Conservation (phyloP, 2,113 vertebrate genomes). For the Helogale parvula region DNA sequence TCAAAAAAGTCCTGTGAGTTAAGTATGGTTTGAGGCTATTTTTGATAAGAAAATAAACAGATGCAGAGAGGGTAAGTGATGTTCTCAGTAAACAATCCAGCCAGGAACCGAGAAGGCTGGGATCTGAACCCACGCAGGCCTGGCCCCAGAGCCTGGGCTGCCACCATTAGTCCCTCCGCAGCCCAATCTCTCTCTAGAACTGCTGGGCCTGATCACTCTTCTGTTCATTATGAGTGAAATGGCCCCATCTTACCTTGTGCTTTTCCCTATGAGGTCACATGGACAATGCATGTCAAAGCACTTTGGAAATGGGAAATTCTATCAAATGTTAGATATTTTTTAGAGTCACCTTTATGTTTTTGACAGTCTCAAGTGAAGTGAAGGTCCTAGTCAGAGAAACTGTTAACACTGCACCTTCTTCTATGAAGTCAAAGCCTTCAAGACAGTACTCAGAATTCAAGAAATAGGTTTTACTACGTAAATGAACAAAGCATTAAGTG, state of each 20-base stretch:
- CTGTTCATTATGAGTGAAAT: neutral
- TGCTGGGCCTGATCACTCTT: neutral
- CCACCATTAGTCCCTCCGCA: neutral
- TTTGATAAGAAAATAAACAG: neutral
- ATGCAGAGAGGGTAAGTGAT: neutral
- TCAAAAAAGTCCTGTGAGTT: neutral
- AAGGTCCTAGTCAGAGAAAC: neutral
- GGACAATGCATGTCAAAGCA: neutral
- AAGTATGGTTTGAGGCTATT: neutral
- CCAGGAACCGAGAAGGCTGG: neutral
- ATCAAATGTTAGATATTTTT: neutral
- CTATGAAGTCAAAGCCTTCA: conserved; percentile 64
- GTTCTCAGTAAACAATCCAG: neutral
- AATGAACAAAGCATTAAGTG: conserved; percentile 44
- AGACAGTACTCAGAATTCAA: conserved; percentile 69
- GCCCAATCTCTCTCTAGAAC: neutral
- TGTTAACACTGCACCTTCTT: conserved; percentile 53
- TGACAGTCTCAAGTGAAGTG: neutral
- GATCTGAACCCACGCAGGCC: neutral
- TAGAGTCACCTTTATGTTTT: neutral
- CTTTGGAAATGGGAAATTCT: conserved; percentile 25
- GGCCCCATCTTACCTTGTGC: neutral
- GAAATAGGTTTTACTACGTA: conserved; percentile 65
- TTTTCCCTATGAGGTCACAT: neutral
- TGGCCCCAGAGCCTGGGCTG: neutral